phyloP scores from a whole-genome alignment of 2,888 invertebrate species.

The Rhimphoctona megacephalus region DNA sequence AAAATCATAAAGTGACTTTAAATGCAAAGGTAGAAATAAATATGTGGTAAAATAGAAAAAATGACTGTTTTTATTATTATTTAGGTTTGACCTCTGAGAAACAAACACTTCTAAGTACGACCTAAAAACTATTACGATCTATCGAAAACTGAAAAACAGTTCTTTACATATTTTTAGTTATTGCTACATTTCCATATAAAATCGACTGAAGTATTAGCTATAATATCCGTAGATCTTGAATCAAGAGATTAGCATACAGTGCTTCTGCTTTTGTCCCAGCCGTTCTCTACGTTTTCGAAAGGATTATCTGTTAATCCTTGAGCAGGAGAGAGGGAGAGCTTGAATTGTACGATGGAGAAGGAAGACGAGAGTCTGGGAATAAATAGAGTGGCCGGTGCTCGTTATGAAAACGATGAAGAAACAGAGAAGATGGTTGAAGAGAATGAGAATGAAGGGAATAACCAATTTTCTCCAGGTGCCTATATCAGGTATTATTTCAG shows the following conservation, averaged over 20 bases:
- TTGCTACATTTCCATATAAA: slow-evolving; percentile 3
- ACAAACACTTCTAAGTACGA: neutral
- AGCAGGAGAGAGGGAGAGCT: slow-evolving; percentile 63
- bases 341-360: slow-evolving; percentile 24
- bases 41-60: neutral
- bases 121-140: neutral
- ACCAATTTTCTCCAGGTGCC: slow-evolving; percentile 79
- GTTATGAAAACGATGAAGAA: slow-evolving; percentile 67
- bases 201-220: slow-evolving; percentile 37
- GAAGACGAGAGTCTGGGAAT: slow-evolving; percentile 51
- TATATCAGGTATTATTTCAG: slow-evolving; percentile 84
- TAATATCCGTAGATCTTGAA: slow-evolving; percentile 81
- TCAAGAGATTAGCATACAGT: slow-evolving; percentile 85
- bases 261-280: slow-evolving; percentile 84
- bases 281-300: slow-evolving; percentile 82
- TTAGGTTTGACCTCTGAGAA: neutral
- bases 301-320: slow-evolving; percentile 84
- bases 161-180: slow-evolving; percentile 25
- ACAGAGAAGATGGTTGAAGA: slow-evolving; percentile 67
- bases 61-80: neutral
- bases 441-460: slow-evolving; percentile 74
- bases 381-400: slow-evolving; percentile 64
- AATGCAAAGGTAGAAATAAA: neutral
- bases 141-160: neutral
- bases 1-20: neutral